These are phyloP conservation scores for Petrolisthes manimaculis DNA, from an alignment of 2,888 invertebrate species.

Conservation along the genomic window DNA sequence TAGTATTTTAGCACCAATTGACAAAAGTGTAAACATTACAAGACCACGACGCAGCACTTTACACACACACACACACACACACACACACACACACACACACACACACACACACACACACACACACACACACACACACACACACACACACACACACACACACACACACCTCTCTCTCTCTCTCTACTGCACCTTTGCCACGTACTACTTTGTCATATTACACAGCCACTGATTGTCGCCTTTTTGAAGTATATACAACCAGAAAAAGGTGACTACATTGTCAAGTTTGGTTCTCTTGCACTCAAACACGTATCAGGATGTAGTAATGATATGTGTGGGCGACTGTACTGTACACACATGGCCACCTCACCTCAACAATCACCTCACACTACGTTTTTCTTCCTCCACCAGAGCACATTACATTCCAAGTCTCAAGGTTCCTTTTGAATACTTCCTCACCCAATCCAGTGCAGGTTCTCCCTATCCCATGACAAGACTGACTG, in stretches of 20 bases:
- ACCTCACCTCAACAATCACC: not conserved
- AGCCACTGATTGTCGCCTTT: no score
- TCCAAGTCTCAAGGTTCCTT: not conserved
- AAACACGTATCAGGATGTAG: no score
- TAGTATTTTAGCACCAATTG: no score
- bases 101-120: conserved; percentile 22
- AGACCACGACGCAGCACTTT: not conserved
- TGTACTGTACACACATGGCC: no score
- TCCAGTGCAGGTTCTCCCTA: not conserved
- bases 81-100: conserved; percentile 22
- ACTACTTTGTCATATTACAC: no score
- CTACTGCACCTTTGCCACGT: not conserved
- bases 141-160: conserved; percentile 14
- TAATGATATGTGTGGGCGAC: no score
- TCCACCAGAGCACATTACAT: not conserved
- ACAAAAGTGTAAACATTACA: no score
- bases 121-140: conserved; percentile 22
- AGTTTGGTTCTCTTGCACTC: no score
- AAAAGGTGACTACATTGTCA: no score
- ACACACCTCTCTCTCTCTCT: not conserved
- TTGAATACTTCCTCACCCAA: not conserved
- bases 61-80: conserved; percentile 3
- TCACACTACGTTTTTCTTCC: not conserved
- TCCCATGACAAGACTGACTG: not conserved
- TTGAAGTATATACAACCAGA: no score